Conservation (phyloP, 2,888 invertebrate species). For the Synanthedon tipuliformis region DNA sequence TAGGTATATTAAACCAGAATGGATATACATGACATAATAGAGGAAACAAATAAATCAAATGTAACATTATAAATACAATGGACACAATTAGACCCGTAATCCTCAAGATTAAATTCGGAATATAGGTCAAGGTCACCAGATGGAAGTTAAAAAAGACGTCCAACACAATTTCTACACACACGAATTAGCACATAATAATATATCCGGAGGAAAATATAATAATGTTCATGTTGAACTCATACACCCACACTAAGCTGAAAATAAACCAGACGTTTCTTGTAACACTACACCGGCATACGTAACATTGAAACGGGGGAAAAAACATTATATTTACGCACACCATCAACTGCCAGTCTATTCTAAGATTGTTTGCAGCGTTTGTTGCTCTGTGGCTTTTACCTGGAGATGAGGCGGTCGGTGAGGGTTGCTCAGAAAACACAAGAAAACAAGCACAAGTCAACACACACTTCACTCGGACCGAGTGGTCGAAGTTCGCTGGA, state of each 20-base stretch:
- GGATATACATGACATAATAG: too few relatives aligned
- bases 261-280: slow-evolving; percentile 60
- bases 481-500: slow-evolving; percentile 65
- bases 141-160: slow-evolving; percentile 7
- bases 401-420: slow-evolving; percentile 12
- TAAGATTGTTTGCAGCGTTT: neutral
- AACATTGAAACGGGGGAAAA: slow-evolving; percentile 32
- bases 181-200: neutral
- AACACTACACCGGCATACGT: slow-evolving; percentile 55
- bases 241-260: slow-evolving; percentile 53
- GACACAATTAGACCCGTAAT: slow-evolving; percentile 8
- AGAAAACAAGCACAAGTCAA: slow-evolving; percentile 52
- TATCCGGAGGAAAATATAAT: slow-evolving; percentile 4
- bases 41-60: too few relatives aligned
- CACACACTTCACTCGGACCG: slow-evolving; percentile 55
- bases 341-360: slow-evolving; percentile 12
- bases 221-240: slow-evolving; percentile 12
- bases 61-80: neutral
- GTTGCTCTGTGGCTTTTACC: slow-evolving; percentile 11
- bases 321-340: slow-evolving; percentile 26
- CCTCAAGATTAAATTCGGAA: slow-evolving; percentile 13
- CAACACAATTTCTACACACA: neutral
- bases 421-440: slow-evolving; percentile 13
- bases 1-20: too few relatives aligned
- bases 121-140: slow-evolving; percentile 58